Evolutionary conservation across 1,140 invertebrate genomes (phyloP).

Genomic region (Cotesia chilonis): DNA sequence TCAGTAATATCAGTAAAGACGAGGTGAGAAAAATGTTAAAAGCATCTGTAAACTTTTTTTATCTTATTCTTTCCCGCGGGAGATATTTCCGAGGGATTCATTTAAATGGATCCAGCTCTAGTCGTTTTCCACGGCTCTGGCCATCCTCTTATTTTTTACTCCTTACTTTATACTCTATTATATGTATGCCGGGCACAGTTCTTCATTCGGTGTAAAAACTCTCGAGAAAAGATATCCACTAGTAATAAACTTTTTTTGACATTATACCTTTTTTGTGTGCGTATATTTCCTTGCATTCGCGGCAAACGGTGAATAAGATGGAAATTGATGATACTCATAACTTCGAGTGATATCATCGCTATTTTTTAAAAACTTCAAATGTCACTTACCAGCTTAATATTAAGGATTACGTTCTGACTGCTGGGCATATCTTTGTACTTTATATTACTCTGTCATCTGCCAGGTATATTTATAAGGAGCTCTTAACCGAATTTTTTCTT

Average conservation of each 20-base stretch:
- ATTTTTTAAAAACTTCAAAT: slow-evolving; percentile 41
- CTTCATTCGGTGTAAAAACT: slow-evolving; percentile 14
- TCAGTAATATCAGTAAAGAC: slow-evolving; percentile 10
- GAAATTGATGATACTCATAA: slow-evolving; percentile 55
- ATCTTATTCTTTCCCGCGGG: slow-evolving; percentile 22
- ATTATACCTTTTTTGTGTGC: too few species aligned
- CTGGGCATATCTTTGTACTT: slow-evolving; percentile 3
- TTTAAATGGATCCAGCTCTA: slow-evolving; percentile 29
- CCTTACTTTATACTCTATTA: too few species aligned
- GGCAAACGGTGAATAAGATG: slow-evolving; percentile 37
- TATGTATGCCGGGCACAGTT: not conserved
- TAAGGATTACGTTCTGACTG: slow-evolving; percentile 15
- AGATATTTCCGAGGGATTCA: slow-evolving; percentile 26
- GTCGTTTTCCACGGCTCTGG: too few species aligned
- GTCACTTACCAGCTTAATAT: slow-evolving; percentile 1
- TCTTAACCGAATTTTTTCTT: not conserved
- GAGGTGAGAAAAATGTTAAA: slow-evolving; percentile 33
- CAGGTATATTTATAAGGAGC: not conserved
- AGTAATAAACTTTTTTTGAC: not conserved
- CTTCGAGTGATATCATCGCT: slow-evolving; percentile 48
- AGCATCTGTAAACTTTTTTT: slow-evolving; percentile 31
- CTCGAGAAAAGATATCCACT: slow-evolving; percentile 15
- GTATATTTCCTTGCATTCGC: not conserved
- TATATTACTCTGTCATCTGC: too few species aligned
- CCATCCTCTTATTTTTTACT: too few species aligned